Evolutionary conservation across 2,797 vertebrate species (phyloP).

Genomic region (Lacerta agilis): DNA sequence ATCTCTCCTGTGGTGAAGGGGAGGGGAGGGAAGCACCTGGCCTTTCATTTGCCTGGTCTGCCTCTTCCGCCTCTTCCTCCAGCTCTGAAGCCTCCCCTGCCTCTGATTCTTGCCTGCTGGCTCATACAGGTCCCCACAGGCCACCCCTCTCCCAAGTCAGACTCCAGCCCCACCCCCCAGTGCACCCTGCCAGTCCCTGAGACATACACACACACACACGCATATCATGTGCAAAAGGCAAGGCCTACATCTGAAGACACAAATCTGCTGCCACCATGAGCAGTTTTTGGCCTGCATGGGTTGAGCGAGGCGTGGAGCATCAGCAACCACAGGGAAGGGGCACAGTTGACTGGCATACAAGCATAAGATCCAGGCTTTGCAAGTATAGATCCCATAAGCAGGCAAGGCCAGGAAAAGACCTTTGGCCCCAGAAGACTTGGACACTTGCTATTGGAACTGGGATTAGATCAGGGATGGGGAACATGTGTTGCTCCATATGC

Average conservation of each 20-base stretch:
- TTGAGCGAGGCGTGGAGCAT: not conserved
- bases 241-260: too few relatives aligned
- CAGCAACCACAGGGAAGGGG: not conserved
- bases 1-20: too few relatives aligned
- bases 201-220: not conserved
- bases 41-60: too few relatives aligned
- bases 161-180: too few relatives aligned
- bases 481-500: too few relatives aligned
- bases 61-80: too few relatives aligned
- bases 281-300: not conserved
- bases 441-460: not conserved
- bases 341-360: not conserved
- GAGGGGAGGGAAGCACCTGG: too few relatives aligned
- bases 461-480: not conserved
- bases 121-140: too few relatives aligned
- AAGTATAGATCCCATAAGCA: not conserved
- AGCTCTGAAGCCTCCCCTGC: too few relatives aligned
- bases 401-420: not conserved
- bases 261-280: not conserved
- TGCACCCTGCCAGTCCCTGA: too few relatives aligned
- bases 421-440: not conserved
- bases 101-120: too few relatives aligned
- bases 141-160: too few relatives aligned
- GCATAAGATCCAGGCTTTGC: not conserved
- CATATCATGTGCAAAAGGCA: not conserved